These are phyloP conservation scores for Eilema depressum DNA, from an alignment of 2,888 invertebrate species.

Conservation along the genomic window DNA sequence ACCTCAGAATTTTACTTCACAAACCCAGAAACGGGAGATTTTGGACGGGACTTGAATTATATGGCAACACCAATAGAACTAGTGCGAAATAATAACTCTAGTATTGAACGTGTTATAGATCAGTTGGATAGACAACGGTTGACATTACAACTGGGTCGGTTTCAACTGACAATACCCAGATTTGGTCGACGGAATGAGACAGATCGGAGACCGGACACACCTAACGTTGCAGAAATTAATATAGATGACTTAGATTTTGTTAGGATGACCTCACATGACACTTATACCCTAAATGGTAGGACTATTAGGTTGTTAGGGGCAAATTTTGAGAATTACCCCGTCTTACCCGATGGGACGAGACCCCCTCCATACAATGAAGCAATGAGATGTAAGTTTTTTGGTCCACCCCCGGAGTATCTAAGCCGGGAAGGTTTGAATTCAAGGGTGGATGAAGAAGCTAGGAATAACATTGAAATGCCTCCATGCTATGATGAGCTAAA, in stretches of 20 bases:
- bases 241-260: conserved; percentile 75
- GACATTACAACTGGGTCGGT: conserved; percentile 75
- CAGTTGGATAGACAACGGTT: conserved; percentile 63
- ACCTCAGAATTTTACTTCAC: conserved; percentile 61
- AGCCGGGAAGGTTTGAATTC: conserved; percentile 67
- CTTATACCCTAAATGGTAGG: conserved; percentile 79
- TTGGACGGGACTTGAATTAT: conserved; percentile 67
- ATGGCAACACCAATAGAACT: conserved; percentile 68
- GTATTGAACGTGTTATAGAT: conserved; percentile 68
- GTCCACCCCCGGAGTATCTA: conserved; percentile 81
- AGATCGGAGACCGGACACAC: conserved; percentile 73
- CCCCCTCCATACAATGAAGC: conserved; percentile 81
- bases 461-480: conserved; percentile 76
- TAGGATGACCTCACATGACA: conserved; percentile 69
- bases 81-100: conserved; percentile 58
- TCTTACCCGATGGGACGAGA: conserved; percentile 52
- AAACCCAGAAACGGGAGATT: conserved; percentile 58
- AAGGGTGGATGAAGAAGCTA: conserved; percentile 67
- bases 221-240: conserved; percentile 74
- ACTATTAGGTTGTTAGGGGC: conserved; percentile 79
- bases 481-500: conserved; percentile 76
- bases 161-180: conserved; percentile 73
- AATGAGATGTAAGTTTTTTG: conserved; percentile 74
- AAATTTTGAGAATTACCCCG: conserved; percentile 74
- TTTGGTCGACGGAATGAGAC: conserved; percentile 61